Percentiles rank a stretch among this genome's conserved stretches.
These are phyloP conservation scores for Xenotilapia leptura DNA, from an alignment of 2,113 vertebrate genomes.

Conservation along the genomic window DNA sequence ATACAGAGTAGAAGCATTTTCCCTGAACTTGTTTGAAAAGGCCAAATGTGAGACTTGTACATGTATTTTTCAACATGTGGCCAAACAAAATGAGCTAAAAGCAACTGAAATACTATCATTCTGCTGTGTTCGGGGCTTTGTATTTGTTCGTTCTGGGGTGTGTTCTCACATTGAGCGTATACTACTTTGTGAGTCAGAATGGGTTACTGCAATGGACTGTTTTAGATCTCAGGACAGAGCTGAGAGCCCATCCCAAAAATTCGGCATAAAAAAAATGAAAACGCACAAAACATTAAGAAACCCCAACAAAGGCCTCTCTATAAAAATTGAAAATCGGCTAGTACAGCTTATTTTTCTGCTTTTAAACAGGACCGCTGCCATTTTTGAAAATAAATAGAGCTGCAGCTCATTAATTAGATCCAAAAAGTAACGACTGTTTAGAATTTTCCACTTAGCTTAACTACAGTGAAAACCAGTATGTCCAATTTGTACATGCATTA, in stretches of 20 bases:
- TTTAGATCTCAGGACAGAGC: neutral
- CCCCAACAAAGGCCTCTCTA: neutral
- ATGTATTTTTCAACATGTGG: constrained; percentile 33
- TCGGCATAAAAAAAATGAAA: neutral
- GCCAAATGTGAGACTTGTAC: constrained; percentile 41
- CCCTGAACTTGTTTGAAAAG: constrained; percentile 51
- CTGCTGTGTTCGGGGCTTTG: neutral
- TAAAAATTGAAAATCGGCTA: neutral
- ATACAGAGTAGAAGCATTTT: constrained; percentile 54
- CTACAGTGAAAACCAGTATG: neutral
- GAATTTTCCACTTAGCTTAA: neutral
- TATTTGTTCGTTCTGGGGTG: neutral
- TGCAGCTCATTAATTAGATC: neutral
- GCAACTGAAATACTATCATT: neutral
- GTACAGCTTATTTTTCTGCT: neutral
- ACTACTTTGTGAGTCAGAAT: neutral
- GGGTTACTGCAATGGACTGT: neutral
- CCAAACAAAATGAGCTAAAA: constrained; percentile 20
- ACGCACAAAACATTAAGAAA: neutral
- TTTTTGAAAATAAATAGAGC: neutral
- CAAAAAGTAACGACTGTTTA: neutral
- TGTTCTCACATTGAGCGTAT: neutral
- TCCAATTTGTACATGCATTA: neutral
- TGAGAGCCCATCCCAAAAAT: neutral
- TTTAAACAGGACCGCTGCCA: neutral